Conservation (phyloP, 2,113 vertebrate species). For the Recurvirostra avosetta region DNA sequence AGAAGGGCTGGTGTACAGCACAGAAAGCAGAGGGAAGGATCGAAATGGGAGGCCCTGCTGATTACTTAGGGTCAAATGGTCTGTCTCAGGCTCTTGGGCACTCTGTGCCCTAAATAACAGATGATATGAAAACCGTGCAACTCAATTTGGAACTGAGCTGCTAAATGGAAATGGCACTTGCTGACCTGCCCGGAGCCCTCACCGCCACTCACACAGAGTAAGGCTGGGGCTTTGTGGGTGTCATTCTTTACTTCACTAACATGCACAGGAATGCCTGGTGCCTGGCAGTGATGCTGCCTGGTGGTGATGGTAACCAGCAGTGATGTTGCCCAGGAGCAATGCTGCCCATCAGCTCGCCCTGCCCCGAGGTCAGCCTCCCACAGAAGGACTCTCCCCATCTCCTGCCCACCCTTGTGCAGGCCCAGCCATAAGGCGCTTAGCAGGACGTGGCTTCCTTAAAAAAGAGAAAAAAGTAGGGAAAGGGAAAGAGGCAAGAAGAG, state of each 20-base stretch:
- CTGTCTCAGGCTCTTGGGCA: background rate
- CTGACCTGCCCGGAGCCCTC: background rate
- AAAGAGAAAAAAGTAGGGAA: background rate
- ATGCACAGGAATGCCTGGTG: background rate
- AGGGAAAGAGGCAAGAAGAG: background rate
- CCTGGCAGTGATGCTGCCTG: background rate
- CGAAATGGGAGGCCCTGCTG: background rate
- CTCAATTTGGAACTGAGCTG: background rate
- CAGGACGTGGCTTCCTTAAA: background rate
- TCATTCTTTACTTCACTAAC: background rate
- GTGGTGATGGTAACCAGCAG: background rate
- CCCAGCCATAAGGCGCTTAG: background rate
- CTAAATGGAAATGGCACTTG: background rate
- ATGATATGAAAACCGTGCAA: background rate
- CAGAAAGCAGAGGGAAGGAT: background rate
- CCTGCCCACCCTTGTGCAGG: background rate
- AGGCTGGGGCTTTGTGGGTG: background rate
- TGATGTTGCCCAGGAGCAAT: background rate
- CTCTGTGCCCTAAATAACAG: background rate
- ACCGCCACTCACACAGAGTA: accelerated
- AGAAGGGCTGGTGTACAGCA: background rate
- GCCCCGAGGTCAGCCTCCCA: background rate
- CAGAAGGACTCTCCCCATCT: background rate
- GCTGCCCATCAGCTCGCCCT: background rate
- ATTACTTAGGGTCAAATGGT: background rate